These are phyloP conservation scores for Paguma larvata DNA, from an alignment of 2,797 vertebrate genomes.

Conservation along the genomic window DNA sequence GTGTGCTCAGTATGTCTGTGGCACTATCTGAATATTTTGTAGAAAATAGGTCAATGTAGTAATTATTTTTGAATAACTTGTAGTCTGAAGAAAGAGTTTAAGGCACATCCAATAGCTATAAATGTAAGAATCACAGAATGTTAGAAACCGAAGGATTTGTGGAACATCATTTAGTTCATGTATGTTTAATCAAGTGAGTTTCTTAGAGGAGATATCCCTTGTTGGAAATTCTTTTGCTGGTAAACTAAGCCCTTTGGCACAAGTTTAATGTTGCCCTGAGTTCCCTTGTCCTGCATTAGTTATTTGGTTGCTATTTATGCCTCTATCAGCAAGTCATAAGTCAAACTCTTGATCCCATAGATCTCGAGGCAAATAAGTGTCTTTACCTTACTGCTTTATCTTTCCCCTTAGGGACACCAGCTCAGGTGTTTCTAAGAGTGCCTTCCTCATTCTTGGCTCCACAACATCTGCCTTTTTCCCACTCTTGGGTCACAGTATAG, in stretches of 20 bases:
- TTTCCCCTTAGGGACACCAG: not conserved
- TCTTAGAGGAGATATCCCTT: constrained; percentile 23
- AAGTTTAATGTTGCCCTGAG: not conserved
- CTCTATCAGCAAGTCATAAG: not conserved
- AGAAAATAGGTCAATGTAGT: not conserved
- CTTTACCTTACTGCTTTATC: not conserved
- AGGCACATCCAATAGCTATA: not conserved
- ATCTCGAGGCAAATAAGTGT: constrained; percentile 21
- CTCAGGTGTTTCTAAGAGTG: constrained; percentile 37
- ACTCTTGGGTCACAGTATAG: not conserved
- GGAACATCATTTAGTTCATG: not conserved
- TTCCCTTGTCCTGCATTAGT: not conserved
- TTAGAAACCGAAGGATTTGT: constrained; percentile 23
- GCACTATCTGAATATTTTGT: not conserved
- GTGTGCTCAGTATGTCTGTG: not conserved
- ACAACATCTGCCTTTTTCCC: not conserved
- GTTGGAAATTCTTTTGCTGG: constrained; percentile 30
- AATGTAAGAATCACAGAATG: constrained; percentile 15
- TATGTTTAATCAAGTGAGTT: not conserved
- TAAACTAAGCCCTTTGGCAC: not conserved
- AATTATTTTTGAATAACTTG: constrained; percentile 44
- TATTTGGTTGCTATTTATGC: not conserved
- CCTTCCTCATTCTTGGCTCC: not conserved
- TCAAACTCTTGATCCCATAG: not conserved
- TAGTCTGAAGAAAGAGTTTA: constrained; percentile 27